Evolutionary conservation across 2,113 vertebrate species (phyloP), one percentile per base, ranked within the genome.

Genomic region (Cochlearius cochlearius): DNA sequence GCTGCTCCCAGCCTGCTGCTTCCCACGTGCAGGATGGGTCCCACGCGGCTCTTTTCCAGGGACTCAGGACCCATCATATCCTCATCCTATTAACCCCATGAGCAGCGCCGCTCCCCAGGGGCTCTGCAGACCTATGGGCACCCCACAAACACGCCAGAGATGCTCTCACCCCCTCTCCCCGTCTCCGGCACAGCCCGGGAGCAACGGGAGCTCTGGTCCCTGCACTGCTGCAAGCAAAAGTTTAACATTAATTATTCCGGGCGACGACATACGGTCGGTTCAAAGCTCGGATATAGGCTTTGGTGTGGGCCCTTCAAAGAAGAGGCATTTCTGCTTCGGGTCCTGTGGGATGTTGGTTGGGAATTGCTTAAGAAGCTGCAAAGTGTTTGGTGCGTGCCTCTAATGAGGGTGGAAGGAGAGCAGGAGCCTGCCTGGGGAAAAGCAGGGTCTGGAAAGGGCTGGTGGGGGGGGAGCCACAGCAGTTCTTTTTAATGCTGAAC

Each of bases 261-360:
- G 92, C 3, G 11, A 5, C 0, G 5, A 5, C n/a, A 58, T 17
- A 11, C 19, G 10, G 72, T 3, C 1, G 53, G 50, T 88, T 97
- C 95, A 97, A 94, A 96, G 93, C 91, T 82, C 1, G 1, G 2
- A 11, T 2, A 0, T 21, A n/a, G 47, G 53, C 95, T 97, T 96
- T 95, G 89, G 83, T 80, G 78, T 63, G 62, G 64, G 45, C 43
- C 92, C 92, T 95, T 97, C 93, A 97, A 97, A 96, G 95, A 25
- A 16, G 47, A 85, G 43, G 30, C 27, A 5, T 92, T 67, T 71
- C 47, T 80, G 94, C 59, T 50, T 14, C 1, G 7, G 29, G 7
- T 96, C 92, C 94, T 50, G 0, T 3, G 56, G 56, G 92, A 79
- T 2, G 69, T 32, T 15, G 50, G 7, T 5, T 34, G 78, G 92